Evolutionary conservation across 92 coral and sea anemone species (phyloP), one percentile per base, ranked within the genome.

Genomic region (Metridium senile): DNA sequence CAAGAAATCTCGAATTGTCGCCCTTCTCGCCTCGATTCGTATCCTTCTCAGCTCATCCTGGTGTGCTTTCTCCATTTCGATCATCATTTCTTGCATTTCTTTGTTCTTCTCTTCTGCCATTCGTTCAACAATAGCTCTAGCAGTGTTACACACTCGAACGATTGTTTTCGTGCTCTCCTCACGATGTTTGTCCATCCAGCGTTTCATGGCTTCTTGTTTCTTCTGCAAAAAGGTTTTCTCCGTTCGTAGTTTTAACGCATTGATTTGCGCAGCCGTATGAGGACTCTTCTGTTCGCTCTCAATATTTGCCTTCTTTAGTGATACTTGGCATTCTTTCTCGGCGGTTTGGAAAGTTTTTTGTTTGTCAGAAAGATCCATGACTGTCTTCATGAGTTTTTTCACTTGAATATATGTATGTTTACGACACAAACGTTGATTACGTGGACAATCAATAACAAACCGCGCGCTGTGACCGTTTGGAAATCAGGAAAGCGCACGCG

Each of bases 211-310:
- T 33, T 70, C 58, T 58, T 70, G 81, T 65, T 77, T 88, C 69
- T 71, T 77, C 31, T 82, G 88, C 81, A 75, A 31, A 47, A 75
- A 75, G 27, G 82, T 71, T 61, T 83, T 87, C 33, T 87, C 91
- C 17, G 75, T 79, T 13, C 57, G 78, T 0, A 87, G 74, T 51
- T 87, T 82, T 16, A 78, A 71, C n/a, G 78, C 75, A 8, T 84
- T 87, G 64, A 83, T 67, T 61, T 78, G 76, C 1, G 88, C 85
- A 0, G 88, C 91, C 3, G 85, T 83, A 34, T 70, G 80, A 57
- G 72, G 29, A n/a, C 62, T 72, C 26, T 74, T 77, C 54, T 62
- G 20, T 52, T 83, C 84, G 28, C 66, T 73, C 13, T 87, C 91
- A 13, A 61, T 35, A 1, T 59, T 46, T 1, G 57, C 72, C 26